Conservation (phyloP, 2,888 invertebrate genomes). For the Eupithecia centaureata region DNA sequence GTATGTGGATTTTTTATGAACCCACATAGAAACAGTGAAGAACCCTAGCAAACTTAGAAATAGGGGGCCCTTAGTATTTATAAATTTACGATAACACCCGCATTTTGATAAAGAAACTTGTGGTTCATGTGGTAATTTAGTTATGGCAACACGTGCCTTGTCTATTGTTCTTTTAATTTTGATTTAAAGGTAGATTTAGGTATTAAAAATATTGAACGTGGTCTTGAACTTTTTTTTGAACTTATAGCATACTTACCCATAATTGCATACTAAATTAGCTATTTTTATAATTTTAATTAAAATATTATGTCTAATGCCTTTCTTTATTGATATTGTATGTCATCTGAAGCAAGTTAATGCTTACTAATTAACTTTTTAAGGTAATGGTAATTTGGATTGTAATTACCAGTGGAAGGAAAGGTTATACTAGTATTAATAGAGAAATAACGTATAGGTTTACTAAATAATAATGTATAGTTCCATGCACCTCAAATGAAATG, state of each 20-base stretch:
- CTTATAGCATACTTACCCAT: neutral
- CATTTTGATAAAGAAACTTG: conserved; percentile 49
- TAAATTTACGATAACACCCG: conserved; percentile 48
- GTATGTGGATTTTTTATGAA: no score
- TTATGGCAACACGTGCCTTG: conserved; percentile 17
- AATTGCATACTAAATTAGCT: neutral
- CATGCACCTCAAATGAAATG: no score
- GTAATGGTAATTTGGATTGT: no score
- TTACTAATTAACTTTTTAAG: neutral
- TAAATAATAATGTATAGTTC: no score
- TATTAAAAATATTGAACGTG: neutral
- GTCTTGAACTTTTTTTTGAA: neutral
- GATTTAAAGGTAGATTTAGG: neutral
- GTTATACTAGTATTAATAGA: no score
- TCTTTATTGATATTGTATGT: neutral
- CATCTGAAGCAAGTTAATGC: neutral
- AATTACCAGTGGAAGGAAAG: no score
- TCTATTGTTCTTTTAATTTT: conserved; percentile 23
- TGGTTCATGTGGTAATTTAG: conserved; percentile 14
- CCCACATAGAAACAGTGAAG: conserved; percentile 55
- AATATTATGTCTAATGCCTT: no score
- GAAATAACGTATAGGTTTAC: no score
- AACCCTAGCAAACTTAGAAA: conserved; percentile 57
- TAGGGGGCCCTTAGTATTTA: conserved; percentile 59
- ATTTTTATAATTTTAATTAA: no score